These are phyloP conservation scores for Bathynomus jamesi DNA, from an alignment of 1,140 invertebrate species.

Conservation along the genomic window DNA sequence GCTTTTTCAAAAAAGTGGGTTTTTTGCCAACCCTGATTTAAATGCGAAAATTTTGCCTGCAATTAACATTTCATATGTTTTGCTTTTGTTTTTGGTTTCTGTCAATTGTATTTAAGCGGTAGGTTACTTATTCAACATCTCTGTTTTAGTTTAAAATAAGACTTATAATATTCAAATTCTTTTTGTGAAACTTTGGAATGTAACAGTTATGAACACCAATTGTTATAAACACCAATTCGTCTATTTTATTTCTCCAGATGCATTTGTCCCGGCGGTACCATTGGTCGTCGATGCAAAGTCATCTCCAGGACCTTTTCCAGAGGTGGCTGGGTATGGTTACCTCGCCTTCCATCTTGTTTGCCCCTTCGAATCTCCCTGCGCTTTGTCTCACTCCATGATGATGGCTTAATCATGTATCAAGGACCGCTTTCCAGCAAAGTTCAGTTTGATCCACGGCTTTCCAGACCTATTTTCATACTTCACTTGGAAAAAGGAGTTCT, in stretches of 20 bases:
- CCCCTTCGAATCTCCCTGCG: slow-evolving; percentile 7
- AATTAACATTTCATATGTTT: too few species aligned
- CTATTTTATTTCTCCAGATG: slow-evolving; percentile 6
- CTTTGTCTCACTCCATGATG: background rate
- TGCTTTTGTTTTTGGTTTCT: too few species aligned
- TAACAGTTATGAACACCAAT: too few species aligned
- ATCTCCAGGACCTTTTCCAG: slow-evolving; percentile 1
- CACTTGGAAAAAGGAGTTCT: background rate
- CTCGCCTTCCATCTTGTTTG: background rate
- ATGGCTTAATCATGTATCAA: background rate
- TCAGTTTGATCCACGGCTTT: background rate
- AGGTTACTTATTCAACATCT: too few species aligned
- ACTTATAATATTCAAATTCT: too few species aligned
- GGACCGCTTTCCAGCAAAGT: background rate
- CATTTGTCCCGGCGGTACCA: slow-evolving; percentile 1
- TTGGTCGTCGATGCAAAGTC: slow-evolving; percentile 1
- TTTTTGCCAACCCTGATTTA: too few species aligned
- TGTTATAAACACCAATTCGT: too few species aligned
- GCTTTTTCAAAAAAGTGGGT: too few species aligned
- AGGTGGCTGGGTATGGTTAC: slow-evolving; percentile 10
- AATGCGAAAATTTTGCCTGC: too few species aligned
- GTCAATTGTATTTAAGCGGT: too few species aligned
- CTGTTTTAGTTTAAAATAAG: too few species aligned
- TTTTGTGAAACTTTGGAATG: too few species aligned
- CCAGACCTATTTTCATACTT: background rate